phyloP scores from a whole-genome alignment of 2,113 vertebrate genomes.

The Cottus gobio region DNA sequence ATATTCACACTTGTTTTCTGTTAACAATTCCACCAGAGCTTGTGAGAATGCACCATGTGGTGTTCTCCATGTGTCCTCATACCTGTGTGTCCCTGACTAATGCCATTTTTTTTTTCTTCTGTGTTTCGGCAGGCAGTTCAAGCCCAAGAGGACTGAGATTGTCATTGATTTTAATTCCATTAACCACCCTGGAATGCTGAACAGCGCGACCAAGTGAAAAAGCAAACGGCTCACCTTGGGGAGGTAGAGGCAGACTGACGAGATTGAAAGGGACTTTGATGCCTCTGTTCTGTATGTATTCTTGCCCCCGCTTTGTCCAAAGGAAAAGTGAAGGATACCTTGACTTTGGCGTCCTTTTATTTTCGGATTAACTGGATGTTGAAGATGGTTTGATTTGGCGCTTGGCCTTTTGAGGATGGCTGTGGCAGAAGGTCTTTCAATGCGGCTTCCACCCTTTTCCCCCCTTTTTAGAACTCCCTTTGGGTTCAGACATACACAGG shows the following conservation, averaged over 20 bases:
- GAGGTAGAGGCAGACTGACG: constrained; percentile 12
- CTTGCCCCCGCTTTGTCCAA: constrained; percentile 53
- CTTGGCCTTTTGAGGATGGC: constrained; percentile 15
- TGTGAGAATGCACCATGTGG: neutral
- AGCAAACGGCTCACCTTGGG: constrained; percentile 68
- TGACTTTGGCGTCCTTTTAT: constrained; percentile 50
- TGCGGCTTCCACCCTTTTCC: neutral
- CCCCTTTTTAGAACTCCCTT: constrained; percentile 14
- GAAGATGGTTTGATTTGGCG: constrained; percentile 41
- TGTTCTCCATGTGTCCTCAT: neutral
- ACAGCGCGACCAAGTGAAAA: constrained; percentile 38
- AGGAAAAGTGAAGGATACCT: constrained; percentile 52
- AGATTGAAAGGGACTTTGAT: constrained; percentile 57
- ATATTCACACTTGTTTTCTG: neutral
- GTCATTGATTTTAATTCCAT: constrained; percentile 78
- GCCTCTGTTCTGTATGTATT: constrained; percentile 32
- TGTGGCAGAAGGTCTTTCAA: constrained; percentile 1
- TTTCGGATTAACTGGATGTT: constrained; percentile 48
- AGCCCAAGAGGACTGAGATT: constrained; percentile 70
- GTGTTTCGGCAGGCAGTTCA: constrained; percentile 66
- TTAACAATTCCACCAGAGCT: neutral
- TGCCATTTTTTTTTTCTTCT: neutral
- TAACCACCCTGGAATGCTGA: constrained; percentile 53
- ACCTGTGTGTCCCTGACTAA: neutral
- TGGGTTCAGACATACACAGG: constrained; percentile 4